Evolutionary conservation across 2,797 vertebrate genomes (phyloP), one percentile per base, ranked within the genome.

Genomic region (Sorex maritimensis): DNA sequence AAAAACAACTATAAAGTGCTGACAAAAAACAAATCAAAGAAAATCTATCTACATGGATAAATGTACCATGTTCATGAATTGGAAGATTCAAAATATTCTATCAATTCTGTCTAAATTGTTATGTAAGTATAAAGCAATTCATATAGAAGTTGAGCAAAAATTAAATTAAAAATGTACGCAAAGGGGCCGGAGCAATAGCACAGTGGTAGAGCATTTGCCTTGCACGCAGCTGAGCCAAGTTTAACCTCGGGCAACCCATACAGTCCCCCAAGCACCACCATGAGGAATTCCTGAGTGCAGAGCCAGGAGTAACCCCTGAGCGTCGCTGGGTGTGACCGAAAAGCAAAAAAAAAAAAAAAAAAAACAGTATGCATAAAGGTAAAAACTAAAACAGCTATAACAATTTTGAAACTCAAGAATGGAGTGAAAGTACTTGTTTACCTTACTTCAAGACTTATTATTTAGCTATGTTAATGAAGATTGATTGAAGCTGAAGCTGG

Each of bases 391-490:
- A 73, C 61, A 41, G 26, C 8, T n/a, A 90, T 65, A 78, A 55
- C 11, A 67, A 82, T 61, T 58, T 86, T 46, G 41, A 71, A 92
- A 69, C 28, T n/a, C 17, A 90, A 46, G 14, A 93, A 61, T 52
- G 3, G 83, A 79, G n/a, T 38, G 17, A 6, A 86, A 28, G 10
- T 81, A 49, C 38, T 1, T 72, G 19, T 79, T n/a, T 77, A 72
- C 28, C 28, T 15, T 41, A 49, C 78, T 52, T 78, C 7, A 73
- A 78, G 46, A 82, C 4, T 65, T 68, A 73, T 28, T 68, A 5
- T 15, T 17, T 63, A 69, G 34, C 9, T 26, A 69, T 10, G n/a
- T 2, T 85, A 55, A 89, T 75, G 6, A 89, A 81, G 52, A 81
- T 2, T 63, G 12, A 21, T 2, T 84, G 21, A 41, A 6, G 34